Conservation (phyloP, 2,888 invertebrate genomes). For the Rhopalosiphum nymphaeae region DNA sequence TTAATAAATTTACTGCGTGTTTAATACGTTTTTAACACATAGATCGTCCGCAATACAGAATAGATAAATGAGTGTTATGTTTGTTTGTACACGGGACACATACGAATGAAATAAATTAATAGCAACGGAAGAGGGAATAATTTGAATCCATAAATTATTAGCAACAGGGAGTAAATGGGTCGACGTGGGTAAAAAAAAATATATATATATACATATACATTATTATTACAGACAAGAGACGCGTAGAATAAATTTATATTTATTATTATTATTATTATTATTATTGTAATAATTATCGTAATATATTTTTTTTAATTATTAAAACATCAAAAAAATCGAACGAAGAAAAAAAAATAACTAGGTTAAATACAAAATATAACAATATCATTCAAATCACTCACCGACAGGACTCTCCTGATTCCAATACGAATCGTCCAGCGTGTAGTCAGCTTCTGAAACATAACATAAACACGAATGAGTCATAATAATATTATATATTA, state of each 20-base stretch:
- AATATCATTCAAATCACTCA: constrained; percentile 73
- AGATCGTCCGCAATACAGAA: constrained; percentile 49
- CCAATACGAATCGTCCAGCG: constrained; percentile 93
- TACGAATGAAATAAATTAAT: constrained; percentile 57
- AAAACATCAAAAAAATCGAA: not conserved
- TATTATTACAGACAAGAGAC: constrained; percentile 8
- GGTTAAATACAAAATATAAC: constrained; percentile 27
- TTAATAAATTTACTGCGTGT: constrained; percentile 53
- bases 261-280: constrained; percentile 20
- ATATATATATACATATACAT: not conserved
- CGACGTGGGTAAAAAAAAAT: constrained; percentile 38
- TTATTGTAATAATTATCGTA: constrained; percentile 50
- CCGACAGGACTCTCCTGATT: constrained; percentile 93
- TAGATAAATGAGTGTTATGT: constrained; percentile 59
- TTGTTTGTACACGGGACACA: constrained; percentile 26
- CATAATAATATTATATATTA: not conserved
- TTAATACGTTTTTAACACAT: constrained; percentile 64
- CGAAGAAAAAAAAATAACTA: not conserved
- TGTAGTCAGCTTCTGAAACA: constrained; percentile 91
- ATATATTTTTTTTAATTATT: constrained; percentile 39
- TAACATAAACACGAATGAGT: not conserved
- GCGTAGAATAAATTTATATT: constrained; percentile 30
- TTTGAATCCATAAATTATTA: constrained; percentile 60
- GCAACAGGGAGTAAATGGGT: constrained; percentile 17
- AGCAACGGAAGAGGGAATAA: constrained; percentile 46